A percentile compares a stretch with the other conserved stretches of the same genome.
Evolutionary conservation across 2,113 vertebrate species (phyloP).

Genomic region (Indri indri): DNA sequence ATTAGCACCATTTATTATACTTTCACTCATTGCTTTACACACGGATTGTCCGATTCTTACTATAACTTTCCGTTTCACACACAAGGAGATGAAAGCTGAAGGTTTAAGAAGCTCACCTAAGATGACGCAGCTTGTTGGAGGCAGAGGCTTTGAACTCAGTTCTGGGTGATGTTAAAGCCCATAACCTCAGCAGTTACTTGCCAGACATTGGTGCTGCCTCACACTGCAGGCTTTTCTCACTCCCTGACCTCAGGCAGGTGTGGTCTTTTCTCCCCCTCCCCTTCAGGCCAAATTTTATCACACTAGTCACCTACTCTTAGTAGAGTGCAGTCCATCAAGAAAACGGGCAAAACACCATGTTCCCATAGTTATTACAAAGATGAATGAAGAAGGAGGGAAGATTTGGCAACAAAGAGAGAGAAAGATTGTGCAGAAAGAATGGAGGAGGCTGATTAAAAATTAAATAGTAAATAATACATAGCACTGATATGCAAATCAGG

Average conservation of each 20-base stretch:
- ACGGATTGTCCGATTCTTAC: not conserved
- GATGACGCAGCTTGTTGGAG: not conserved
- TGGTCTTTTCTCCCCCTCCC: not conserved
- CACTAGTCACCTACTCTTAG: not conserved
- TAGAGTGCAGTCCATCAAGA: not conserved
- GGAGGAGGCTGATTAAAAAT: not conserved
- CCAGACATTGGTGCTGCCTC: not conserved
- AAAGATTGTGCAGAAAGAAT: not conserved
- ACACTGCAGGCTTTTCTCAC: not conserved
- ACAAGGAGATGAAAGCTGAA: not conserved
- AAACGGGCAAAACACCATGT: not conserved
- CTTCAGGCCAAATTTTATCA: not conserved
- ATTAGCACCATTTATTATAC: not conserved
- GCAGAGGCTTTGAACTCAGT: not conserved
- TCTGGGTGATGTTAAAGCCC: not conserved
- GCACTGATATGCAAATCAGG: not conserved
- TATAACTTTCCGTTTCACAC: not conserved
- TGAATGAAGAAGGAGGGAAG: not conserved
- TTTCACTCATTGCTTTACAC: not conserved
- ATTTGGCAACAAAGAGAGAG: not conserved
- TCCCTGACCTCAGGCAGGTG: not conserved
- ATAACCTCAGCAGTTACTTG: not conserved
- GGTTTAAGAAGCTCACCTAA: not conserved
- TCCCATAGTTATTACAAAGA: not conserved
- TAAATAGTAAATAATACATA: not conserved